phyloP scores from a whole-genome alignment of 2,888 invertebrate genomes.

The Macrophya alboannulata region DNA sequence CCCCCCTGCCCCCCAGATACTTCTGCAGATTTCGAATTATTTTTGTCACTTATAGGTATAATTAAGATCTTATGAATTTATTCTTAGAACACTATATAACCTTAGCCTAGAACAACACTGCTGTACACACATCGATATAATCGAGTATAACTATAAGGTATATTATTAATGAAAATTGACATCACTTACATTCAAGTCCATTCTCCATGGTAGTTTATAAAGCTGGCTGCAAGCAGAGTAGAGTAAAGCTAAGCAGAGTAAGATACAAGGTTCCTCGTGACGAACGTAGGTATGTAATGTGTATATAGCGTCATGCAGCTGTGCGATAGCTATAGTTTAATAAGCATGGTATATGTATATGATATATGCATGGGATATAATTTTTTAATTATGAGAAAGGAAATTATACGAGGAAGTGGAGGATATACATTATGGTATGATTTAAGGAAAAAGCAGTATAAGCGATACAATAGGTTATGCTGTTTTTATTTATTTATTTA shows the following conservation, averaged over 20 bases:
- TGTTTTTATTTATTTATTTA: background rate
- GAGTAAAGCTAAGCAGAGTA: constrained; percentile 34
- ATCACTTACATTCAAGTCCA: constrained; percentile 21
- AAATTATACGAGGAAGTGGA: background rate
- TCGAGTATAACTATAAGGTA: background rate
- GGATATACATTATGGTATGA: background rate
- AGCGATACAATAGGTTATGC: constrained; percentile 30
- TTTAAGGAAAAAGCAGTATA: constrained; percentile 21
- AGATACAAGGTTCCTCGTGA: background rate
- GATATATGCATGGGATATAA: background rate
- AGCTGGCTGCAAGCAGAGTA: constrained; percentile 31
- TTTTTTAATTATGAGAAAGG: constrained; percentile 5
- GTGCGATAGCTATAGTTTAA: constrained; percentile 4
- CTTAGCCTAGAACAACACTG: background rate
- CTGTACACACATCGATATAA: background rate
- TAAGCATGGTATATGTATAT: background rate
- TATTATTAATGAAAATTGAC: background rate
- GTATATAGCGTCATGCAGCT: constrained; percentile 39
- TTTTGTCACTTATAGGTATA: background rate
- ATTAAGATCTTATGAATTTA: background rate
- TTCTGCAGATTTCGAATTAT: background rate
- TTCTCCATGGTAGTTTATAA: constrained; percentile 13
- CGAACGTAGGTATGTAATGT: background rate
- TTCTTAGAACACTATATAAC: background rate
- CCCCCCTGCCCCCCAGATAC: background rate